These are phyloP conservation scores for Allobates femoralis DNA, from an alignment of 2,797 vertebrate species.

Conservation along the genomic window DNA sequence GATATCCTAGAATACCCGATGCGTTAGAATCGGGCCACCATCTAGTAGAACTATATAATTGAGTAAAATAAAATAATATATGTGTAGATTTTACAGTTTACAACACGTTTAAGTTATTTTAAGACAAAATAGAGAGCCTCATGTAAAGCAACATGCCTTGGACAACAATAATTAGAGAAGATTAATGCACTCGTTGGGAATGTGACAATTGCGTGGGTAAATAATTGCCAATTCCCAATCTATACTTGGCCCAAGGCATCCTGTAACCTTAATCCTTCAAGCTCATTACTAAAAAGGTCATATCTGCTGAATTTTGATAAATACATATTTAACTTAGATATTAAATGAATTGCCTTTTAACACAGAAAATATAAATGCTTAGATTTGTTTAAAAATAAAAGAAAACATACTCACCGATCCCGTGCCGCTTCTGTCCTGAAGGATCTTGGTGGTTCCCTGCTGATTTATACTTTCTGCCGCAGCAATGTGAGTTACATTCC, in stretches of 20 bases:
- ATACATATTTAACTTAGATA: conserved; percentile 47
- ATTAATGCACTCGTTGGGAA: conserved; percentile 60
- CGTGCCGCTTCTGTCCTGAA: too few species aligned
- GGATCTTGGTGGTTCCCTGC: neutral
- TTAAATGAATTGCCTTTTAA: conserved; percentile 21
- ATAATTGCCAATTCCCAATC: conserved; percentile 61
- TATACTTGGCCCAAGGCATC: conserved; percentile 61
- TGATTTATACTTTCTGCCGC: too few species aligned
- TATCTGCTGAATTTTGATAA: conserved; percentile 43
- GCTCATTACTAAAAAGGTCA: conserved; percentile 63
- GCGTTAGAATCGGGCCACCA: too few species aligned
- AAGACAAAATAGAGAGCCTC: conserved; percentile 8
- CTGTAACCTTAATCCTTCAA: conserved; percentile 59
- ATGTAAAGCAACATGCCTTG: conserved; percentile 45
- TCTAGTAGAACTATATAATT: too few species aligned
- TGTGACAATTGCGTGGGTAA: conserved; percentile 58
- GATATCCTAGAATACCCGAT: too few species aligned
- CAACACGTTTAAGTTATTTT: neutral
- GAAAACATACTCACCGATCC: too few species aligned
- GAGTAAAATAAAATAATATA: too few species aligned
- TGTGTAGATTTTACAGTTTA: too few species aligned
- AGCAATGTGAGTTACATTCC: too few species aligned
- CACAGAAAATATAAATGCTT: neutral
- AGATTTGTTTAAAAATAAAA: too few species aligned
- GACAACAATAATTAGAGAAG: conserved; percentile 55